These are phyloP conservation scores for Nomada fabriciana DNA, from an alignment of 2,888 invertebrate species.

Conservation along the genomic window DNA sequence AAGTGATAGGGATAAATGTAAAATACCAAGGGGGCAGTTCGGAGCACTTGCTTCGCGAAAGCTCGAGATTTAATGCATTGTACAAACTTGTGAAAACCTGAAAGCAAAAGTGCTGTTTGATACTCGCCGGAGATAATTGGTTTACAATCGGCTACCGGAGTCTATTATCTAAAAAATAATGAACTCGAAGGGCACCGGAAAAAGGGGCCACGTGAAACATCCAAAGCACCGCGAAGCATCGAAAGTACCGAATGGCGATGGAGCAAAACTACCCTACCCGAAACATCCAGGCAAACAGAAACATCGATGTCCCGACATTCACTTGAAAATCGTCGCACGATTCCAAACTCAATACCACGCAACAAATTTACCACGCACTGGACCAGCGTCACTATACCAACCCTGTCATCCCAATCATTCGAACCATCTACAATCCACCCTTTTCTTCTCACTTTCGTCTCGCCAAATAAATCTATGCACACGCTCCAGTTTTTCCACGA, in stretches of 20 bases:
- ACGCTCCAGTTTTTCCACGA: background rate
- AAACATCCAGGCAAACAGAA: background rate
- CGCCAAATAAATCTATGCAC: background rate
- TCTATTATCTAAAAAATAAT: background rate
- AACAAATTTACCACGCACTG: conserved; percentile 16
- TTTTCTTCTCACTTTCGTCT: background rate
- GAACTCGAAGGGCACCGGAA: background rate
- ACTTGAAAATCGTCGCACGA: background rate
- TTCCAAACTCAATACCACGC: background rate
- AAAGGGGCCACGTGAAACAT: conserved; percentile 12
- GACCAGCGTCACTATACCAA: too few relatives aligned
- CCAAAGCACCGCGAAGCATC: too few relatives aligned
- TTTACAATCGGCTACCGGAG: too few relatives aligned
- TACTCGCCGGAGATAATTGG: too few relatives aligned
- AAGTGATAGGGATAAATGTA: too few relatives aligned
- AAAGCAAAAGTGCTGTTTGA: too few relatives aligned
- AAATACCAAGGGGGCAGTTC: too few relatives aligned
- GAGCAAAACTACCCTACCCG: background rate
- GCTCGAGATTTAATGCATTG: too few relatives aligned
- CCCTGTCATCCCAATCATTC: background rate
- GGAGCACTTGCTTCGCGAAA: too few relatives aligned
- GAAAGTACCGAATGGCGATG: background rate
- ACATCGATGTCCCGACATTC: conserved; percentile 10
- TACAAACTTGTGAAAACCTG: too few relatives aligned
- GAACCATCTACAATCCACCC: background rate